Evolutionary conservation across 2,888 invertebrate species (phyloP).

Genomic region (Cactoblastis cactorum): DNA sequence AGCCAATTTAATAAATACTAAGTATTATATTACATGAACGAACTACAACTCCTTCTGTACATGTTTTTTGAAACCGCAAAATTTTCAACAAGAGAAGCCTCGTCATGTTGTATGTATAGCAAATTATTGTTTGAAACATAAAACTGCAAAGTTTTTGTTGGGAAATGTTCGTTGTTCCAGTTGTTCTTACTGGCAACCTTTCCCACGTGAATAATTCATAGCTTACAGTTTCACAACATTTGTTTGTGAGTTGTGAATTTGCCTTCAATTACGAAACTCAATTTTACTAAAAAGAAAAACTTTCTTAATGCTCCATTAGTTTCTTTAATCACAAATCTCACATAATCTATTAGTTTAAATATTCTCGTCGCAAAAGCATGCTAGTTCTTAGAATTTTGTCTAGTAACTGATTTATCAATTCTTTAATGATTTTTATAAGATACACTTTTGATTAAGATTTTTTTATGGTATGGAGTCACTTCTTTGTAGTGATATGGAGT

Average conservation of each 20-base stretch:
- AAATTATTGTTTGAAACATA: constrained; percentile 23
- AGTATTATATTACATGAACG: background rate
- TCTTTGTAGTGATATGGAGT: too few relatives aligned
- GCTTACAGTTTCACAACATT: constrained; percentile 42
- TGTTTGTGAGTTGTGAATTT: constrained; percentile 20
- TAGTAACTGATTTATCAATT: too few relatives aligned
- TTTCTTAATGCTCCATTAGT: background rate
- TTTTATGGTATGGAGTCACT: too few relatives aligned
- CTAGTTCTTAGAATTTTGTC: too few relatives aligned
- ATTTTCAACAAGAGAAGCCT: background rate
- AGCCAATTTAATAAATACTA: background rate
- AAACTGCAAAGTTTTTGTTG: constrained; percentile 40
- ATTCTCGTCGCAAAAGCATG: too few relatives aligned
- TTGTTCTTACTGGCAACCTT: constrained; percentile 42
- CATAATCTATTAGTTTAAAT: too few relatives aligned
- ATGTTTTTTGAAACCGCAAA: background rate
- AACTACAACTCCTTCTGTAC: background rate
- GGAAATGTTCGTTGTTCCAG: constrained; percentile 46
- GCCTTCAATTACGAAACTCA: background rate
- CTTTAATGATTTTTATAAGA: too few relatives aligned
- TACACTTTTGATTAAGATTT: too few relatives aligned
- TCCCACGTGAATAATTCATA: constrained; percentile 64
- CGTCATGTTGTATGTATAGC: constrained; percentile 14
- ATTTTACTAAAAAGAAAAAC: background rate
- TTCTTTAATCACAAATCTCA: too few relatives aligned